A percentile compares a stretch with the other conserved stretches of the same genome.
Conservation (phyloP, 2,113 vertebrate genomes). For the Ursus arctos region DNA sequence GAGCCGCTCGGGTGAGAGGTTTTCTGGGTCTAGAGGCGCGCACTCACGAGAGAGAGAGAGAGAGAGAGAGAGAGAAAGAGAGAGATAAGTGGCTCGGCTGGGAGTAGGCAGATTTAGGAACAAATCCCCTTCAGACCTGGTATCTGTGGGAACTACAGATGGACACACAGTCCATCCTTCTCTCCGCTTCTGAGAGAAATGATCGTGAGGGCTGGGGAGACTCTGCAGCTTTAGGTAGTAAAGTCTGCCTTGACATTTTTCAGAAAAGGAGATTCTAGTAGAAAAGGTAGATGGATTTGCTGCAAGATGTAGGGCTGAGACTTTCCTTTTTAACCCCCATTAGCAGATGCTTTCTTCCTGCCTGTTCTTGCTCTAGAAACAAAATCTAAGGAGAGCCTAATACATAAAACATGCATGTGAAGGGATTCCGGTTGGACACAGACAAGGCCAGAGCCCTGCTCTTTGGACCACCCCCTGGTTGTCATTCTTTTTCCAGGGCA, state of each 20-base stretch:
- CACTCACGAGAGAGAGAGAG: no score
- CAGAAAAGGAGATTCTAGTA: background rate
- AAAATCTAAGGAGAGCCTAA: background rate
- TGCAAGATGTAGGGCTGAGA: background rate
- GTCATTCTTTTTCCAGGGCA: background rate
- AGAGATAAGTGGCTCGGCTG: background rate
- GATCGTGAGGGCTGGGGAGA: fast-evolving
- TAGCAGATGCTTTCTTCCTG: background rate
- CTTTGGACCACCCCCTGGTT: fast-evolving
- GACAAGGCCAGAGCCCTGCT: background rate
- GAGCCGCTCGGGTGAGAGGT: background rate
- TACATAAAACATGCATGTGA: background rate
- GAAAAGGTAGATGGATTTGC: background rate
- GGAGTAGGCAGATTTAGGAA: background rate
- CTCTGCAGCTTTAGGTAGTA: background rate
- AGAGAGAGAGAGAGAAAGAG: background rate
- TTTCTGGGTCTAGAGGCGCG: background rate
- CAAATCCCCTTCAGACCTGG: background rate
- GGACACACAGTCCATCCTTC: background rate
- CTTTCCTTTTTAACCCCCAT: background rate
- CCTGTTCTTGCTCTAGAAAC: background rate
- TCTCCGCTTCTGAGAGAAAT: background rate
- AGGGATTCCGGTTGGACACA: fast-evolving
- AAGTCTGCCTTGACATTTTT: background rate
- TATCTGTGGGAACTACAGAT: background rate